Evolutionary conservation across 1,140 invertebrate genomes (phyloP).

Genomic region (Parapsyche elsis): DNA sequence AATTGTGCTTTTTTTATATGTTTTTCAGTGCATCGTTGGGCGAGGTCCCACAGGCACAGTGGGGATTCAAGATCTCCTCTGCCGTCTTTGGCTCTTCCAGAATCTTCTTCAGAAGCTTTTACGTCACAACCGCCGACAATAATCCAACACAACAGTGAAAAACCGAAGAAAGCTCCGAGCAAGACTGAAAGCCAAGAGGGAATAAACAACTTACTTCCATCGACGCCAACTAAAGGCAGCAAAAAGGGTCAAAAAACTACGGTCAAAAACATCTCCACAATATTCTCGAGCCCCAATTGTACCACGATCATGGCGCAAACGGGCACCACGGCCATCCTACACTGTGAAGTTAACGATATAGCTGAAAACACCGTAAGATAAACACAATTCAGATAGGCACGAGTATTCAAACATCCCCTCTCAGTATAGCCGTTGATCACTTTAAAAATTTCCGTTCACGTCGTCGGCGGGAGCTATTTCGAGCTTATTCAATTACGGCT

Average conservation of each 20-base stretch:
- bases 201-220: constrained; percentile 46
- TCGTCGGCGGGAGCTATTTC: constrained; percentile 8
- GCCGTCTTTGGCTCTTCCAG: constrained; percentile 50
- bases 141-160: constrained; percentile 39
- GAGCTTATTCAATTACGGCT: constrained; percentile 34
- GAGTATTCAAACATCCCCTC: background rate
- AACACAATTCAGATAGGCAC: background rate
- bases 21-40: constrained; percentile 54
- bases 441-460: constrained; percentile 12
- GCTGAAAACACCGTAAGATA: constrained; percentile 70
- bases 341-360: constrained; percentile 72
- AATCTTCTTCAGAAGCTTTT: constrained; percentile 41
- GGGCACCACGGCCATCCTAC: constrained; percentile 70
- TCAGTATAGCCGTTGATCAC: background rate
- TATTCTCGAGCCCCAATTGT: constrained; percentile 72
- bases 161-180: constrained; percentile 37
- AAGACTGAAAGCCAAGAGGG: constrained; percentile 48
- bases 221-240: constrained; percentile 33
- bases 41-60: constrained; percentile 51
- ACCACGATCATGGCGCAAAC: constrained; percentile 72
- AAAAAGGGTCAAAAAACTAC: constrained; percentile 43
- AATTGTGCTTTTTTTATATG: constrained; percentile 17
- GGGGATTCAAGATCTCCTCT: constrained; percentile 36
- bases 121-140: constrained; percentile 32
- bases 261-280: constrained; percentile 56